Conservation (phyloP, 2,797 vertebrate genomes). For the Aphelocoma californica region DNA sequence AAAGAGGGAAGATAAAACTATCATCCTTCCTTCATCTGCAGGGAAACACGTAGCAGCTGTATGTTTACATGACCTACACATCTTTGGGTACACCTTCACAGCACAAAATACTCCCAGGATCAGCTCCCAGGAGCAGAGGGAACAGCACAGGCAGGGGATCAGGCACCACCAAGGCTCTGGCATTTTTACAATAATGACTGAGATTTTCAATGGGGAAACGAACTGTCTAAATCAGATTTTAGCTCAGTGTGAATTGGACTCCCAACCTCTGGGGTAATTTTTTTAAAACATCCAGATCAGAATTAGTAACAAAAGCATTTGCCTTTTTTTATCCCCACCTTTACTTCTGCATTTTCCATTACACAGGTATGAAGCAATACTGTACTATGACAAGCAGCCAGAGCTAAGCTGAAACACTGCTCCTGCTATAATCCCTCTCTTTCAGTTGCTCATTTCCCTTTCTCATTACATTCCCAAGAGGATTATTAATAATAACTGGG, state of each 20-base stretch:
- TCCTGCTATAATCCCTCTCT: neutral
- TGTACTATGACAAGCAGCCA: neutral
- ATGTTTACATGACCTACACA: neutral
- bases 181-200: neutral
- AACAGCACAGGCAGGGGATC: neutral
- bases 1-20: neutral
- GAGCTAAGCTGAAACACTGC: neutral
- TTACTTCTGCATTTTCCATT: neutral
- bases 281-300: neutral
- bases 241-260: neutral
- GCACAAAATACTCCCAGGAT: neutral
- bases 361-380: neutral
- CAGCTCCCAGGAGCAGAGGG: neutral
- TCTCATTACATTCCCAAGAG: neutral
- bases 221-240: neutral
- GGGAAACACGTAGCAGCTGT: neutral
- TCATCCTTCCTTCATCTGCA: neutral
- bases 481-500: constrained; percentile 9
- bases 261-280: neutral
- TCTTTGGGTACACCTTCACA: neutral
- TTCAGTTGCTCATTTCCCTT: constrained; percentile 2
- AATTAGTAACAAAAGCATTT: neutral
- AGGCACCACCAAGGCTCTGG: neutral
- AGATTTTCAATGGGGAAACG: neutral
- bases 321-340: fast-evolving